Evolutionary conservation across 2,888 invertebrate species (phyloP), one percentile per base, ranked within the genome.

Genomic region (Glaucopsyche alexis): DNA sequence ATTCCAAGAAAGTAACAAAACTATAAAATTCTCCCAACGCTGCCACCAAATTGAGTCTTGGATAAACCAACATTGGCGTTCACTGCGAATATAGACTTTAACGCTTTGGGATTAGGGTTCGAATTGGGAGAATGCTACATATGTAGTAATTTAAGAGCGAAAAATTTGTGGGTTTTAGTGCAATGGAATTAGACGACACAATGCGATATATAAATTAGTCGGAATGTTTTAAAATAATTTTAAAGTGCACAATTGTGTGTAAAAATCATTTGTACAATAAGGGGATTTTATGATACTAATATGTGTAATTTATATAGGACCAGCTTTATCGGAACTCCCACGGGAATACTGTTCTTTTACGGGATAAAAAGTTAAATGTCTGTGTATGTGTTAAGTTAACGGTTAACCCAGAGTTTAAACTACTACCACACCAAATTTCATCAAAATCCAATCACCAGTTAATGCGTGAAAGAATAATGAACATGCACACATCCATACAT

Each of bases 121-220:
- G 7, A 60, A 60, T 60, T 60, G 29, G 38, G 38, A 38, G 6
- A 13, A 60, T 11, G 60, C 13, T 13, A 0, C 38, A 60, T 29
- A 60, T 60, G 66, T 11, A 42, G 66, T 42, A 66, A 66, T 66
- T 66, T 66, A n/a, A 42, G 9, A 42, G 42, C 40, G 16, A 82
- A 81, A 83, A 80, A 82, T 83, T 84, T 84, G 85, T 81, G 80
- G 73, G 73, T 70, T 75, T 72, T 66, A 66, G 66, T 8, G 66
- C 40, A 66, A 66, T 66, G 42, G 42, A 40, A 66, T 66, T 66
- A 42, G 16, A 72, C 49, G 69, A 70, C 71, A 69, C 64, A 14
- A 49, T 60, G 42, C 60, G 60, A 60, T 60, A 60, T 60, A 60
- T 60, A 60, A 60, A 60, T 60, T 60, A 60, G 60, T 38, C 29